Conservation (phyloP, 2,113 vertebrate genomes). For the western clawed frog (Xenopus tropicalis) region DNA sequence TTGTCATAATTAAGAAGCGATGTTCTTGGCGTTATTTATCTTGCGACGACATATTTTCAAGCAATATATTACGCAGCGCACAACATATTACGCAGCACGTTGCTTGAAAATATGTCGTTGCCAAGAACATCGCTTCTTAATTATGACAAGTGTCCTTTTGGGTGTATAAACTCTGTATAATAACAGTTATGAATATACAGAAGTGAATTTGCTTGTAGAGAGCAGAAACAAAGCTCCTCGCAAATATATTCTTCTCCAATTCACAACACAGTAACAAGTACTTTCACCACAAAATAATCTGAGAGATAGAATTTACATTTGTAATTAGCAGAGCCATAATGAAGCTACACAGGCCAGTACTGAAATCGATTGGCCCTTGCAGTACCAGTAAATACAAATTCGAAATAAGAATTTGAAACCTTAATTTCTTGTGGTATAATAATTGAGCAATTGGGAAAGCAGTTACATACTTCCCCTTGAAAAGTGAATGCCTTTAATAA, state of each 20-base stretch:
- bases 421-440: slow-evolving; percentile 1
- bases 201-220: background rate
- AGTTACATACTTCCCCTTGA: no score
- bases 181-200: no score
- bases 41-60: no score
- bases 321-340: slow-evolving; percentile 46
- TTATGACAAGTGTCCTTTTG: no score
- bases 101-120: no score
- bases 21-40: no score
- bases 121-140: no score
- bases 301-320: slow-evolving; percentile 35
- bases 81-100: no score
- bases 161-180: no score
- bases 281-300: slow-evolving; percentile 35
- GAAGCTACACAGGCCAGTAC: slow-evolving; percentile 42
- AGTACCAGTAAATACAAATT: slow-evolving; percentile 21
- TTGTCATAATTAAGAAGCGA: no score
- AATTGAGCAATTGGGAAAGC: slow-evolving; percentile 8
- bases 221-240: background rate
- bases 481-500: no score
- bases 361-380: slow-evolving; percentile 45
- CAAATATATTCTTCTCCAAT: slow-evolving; percentile 19
- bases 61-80: no score
- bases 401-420: background rate
- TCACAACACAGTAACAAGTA: slow-evolving; percentile 1